phyloP scores from a whole-genome alignment of 2,113 vertebrate genomes.

The Coptodon rendalli region DNA sequence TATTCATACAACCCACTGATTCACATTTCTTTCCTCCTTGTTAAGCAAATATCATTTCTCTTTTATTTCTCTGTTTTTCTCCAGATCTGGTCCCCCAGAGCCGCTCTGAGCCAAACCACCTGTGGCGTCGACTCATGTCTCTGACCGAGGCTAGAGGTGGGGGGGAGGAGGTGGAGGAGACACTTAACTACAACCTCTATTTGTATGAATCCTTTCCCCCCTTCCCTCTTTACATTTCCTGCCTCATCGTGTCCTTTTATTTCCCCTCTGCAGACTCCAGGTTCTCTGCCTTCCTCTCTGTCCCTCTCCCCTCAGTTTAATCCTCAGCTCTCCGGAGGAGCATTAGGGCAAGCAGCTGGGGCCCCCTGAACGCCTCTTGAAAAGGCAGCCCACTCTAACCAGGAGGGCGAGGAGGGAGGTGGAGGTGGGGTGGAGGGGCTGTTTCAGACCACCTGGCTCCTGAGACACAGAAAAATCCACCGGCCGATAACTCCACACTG shows the following conservation, averaged over 20 bases:
- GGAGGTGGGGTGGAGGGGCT: background rate
- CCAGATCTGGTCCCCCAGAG: background rate
- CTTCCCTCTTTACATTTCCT: background rate
- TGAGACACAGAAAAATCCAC: background rate
- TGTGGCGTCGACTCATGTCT: background rate
- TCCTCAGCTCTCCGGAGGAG: conserved; percentile 23
- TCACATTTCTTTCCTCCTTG: background rate
- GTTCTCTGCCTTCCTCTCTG: background rate
- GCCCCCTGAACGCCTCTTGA: conserved; percentile 38
- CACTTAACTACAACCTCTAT: background rate
- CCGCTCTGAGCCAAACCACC: background rate
- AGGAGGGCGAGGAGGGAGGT: background rate
- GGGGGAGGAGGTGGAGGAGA: background rate
- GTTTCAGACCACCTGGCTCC: conserved; percentile 38
- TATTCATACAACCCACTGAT: background rate
- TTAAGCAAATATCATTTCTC: background rate
- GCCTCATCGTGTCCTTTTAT: background rate
- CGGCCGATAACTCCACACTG: background rate
- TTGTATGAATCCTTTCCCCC: background rate
- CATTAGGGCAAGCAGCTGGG: conserved; percentile 40
- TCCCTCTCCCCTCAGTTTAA: conserved; percentile 16
- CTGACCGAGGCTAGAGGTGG: background rate
- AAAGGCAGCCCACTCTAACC: conserved; percentile 13
- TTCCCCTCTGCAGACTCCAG: background rate
- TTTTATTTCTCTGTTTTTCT: background rate